Evolutionary conservation across 53 echinoderm and acorn worm species (phyloP).

Genomic region (Paelopatides confundens): DNA sequence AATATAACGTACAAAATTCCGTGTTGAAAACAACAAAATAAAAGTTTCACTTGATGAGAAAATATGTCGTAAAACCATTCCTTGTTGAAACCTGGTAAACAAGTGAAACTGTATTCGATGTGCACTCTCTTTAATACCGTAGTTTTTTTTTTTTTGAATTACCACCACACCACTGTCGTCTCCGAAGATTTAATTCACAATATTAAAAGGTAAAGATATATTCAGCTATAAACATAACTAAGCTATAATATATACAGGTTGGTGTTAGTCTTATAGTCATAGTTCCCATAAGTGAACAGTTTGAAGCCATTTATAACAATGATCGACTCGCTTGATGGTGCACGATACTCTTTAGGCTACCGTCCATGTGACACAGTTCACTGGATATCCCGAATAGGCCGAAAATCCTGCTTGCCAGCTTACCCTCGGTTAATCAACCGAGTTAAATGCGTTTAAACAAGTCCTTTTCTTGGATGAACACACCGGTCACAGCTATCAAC

Average conservation of each 20-base stretch:
- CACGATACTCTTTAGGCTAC: neutral
- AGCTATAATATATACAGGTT: no score
- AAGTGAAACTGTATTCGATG: neutral
- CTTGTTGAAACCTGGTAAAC: neutral
- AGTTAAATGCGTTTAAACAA: neutral
- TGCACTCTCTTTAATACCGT: no score
- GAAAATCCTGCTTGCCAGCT: neutral
- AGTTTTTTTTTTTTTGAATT: no score
- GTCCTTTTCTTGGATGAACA: neutral
- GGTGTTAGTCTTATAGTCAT: neutral
- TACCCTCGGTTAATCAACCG: slow-evolving; percentile 4
- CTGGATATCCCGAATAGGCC: neutral
- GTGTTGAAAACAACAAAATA: neutral
- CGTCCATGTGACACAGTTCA: slow-evolving; percentile 33
- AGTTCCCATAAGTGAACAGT: neutral
- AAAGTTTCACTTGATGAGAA: neutral
- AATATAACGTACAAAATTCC: no score
- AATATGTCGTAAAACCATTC: neutral
- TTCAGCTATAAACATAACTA: neutral
- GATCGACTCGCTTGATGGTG: neutral
- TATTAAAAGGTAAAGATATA: neutral
- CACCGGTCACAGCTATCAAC: neutral
- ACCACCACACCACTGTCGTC: no score
- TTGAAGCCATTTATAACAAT: neutral
- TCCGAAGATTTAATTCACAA: no score